Base-by-base conservation (phyloP, 2,888 invertebrate genomes). In the Spisula solida region DNA sequence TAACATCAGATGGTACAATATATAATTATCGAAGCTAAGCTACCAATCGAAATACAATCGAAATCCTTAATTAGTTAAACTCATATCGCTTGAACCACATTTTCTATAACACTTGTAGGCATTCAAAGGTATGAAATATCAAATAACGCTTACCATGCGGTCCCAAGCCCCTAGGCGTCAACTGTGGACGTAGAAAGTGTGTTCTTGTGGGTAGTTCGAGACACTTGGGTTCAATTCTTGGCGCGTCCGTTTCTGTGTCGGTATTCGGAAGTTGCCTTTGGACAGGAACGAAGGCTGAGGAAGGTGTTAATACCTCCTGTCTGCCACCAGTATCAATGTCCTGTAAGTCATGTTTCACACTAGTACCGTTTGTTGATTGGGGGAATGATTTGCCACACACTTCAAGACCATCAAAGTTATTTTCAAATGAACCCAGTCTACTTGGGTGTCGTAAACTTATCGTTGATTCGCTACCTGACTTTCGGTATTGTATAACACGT, bases 331-430 rank as follows among this genome's bases (percentile, higher is more conserved):
- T n/a, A 31, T 82, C 31, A 29, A 31, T 70, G n/a, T 78, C 82
- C 10, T 12, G 34, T 29, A 25, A 56, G 66, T 87, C 87, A 81
- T 41, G 70, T 81, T 90, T 86, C 20, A 31, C 41, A 25, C 41
- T 8, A 56, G 51, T 25, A 66, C n/a, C 85, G 31, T 25, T 75
- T 31, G 31, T 31, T 66, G 87, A 82, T 85, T 90, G 88, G 34
- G 82, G 86, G 56, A 87, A 92, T 12, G 92, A 92, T 80, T 88
- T 91, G n/a, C 92, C 92, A 78, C 88, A 90, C 48, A 92, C 92
- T 80, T 90, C 91, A 55, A 92, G 79, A 20, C 92, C 92, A 25
- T 87, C 91, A 80, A 88, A 86, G 79, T 82, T 88, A 80, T 83
- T 87, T 25, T 89, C 86, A 34, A 34, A 34, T 18, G 75, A 75